Percentiles rank a stretch among this genome's conserved stretches.
Evolutionary conservation across 2,888 invertebrate species (phyloP).

Genomic region (Elegia similella): DNA sequence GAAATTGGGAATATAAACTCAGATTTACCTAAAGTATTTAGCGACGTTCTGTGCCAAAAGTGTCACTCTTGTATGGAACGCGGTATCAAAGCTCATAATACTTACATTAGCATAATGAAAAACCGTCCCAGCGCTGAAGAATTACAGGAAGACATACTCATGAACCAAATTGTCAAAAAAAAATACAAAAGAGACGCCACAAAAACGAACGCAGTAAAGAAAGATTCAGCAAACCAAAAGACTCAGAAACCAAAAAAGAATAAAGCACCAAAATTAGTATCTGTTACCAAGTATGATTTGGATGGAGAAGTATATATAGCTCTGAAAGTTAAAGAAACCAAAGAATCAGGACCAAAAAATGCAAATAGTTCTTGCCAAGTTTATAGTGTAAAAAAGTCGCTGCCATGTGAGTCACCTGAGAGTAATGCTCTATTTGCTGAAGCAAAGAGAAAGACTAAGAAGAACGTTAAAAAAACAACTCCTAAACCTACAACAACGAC

Average conservation of each 20-base stretch:
- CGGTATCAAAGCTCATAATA: constrained; percentile 43
- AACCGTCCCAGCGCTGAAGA: constrained; percentile 29
- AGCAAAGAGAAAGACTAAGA: constrained; percentile 42
- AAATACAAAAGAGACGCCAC: constrained; percentile 37
- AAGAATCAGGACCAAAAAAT: constrained; percentile 25
- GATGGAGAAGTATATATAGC: constrained; percentile 53
- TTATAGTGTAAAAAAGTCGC: constrained; percentile 52
- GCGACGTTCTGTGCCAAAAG: constrained; percentile 40
- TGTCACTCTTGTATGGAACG: constrained; percentile 54
- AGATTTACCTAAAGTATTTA: constrained; percentile 41
- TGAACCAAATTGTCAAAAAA: constrained; percentile 26
- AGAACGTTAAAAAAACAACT: constrained; percentile 33
- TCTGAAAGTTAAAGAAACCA: constrained; percentile 54
- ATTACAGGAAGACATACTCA: constrained; percentile 35
- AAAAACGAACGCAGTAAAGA: constrained; percentile 17
- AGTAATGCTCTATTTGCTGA: constrained; percentile 41
- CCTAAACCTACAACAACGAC: constrained; percentile 22
- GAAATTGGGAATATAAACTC: constrained; percentile 30
- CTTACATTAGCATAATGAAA: constrained; percentile 23
- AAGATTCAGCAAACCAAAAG: constrained; percentile 29
- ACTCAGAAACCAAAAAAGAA: constrained; percentile 36
- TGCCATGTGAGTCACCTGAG: constrained; percentile 49
- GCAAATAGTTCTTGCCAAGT: constrained; percentile 43
- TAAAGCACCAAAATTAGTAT: constrained; percentile 35
- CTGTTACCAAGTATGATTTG: constrained; percentile 53